Evolutionary conservation across 2,888 invertebrate genomes (phyloP), one percentile per base, ranked within the genome.

Genomic region (Dimorphilus gyrociliatus): DNA sequence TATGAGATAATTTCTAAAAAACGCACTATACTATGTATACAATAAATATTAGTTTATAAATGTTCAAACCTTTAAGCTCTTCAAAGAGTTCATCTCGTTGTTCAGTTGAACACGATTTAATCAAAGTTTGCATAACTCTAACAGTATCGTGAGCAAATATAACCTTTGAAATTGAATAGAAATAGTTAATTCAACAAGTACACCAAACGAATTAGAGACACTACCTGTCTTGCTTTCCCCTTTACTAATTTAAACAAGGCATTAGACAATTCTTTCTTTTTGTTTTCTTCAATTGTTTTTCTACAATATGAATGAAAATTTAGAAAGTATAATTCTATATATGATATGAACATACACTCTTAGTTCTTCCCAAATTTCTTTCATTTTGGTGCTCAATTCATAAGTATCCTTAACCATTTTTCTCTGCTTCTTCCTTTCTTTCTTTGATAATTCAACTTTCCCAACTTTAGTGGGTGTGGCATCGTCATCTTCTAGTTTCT

Each of bases 101-200:
- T 15, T 73, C 66, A 1, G 71, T 67, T 0, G 72, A 64, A 1
- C 77, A 73, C 40, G 57, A 55, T 51, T 81, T 81, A 0, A 88
- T 64, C 38, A 90, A 65, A 53, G 81, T 84, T 56, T 92, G 88
- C 28, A 90, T 73, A 2, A 90, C 77, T 45, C 90, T 67, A 3
- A 81, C 80, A 23, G 82, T 75, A 53, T 92, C 90, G 55, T 90
- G 68, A 0, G 80, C 74, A 42, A 78, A 69, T 6, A 80, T 76
- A 43, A 82, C 69, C 70, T 55, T n/a, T n/a, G n/a, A n/a, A n/a
- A n/a, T n/a, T n/a, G n/a, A n/a, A n/a, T n/a, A n/a, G n/a, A n/a
- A n/a, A n/a, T n/a, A n/a, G n/a, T n/a, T n/a, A n/a, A n/a, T n/a
- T n/a, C n/a, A n/a, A n/a, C n/a, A n/a, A n/a, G n/a, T n/a, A n/a